phyloP scores from a whole-genome alignment of 2,888 invertebrate genomes.

The Frankliniella fusca region DNA sequence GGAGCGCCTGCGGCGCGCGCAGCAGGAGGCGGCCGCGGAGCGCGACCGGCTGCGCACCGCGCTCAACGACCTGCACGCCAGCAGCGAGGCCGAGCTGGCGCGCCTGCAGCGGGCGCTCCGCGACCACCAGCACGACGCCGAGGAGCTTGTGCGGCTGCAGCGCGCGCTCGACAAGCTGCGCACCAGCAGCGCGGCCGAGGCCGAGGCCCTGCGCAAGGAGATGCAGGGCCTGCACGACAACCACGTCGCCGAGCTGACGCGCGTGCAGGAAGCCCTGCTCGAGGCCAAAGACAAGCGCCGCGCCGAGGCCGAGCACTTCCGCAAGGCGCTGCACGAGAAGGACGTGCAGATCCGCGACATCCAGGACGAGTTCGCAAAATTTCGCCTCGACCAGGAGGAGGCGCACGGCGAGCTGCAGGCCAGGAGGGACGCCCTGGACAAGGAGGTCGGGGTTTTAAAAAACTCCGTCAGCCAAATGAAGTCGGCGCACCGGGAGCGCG shows the following conservation, averaged over 20 bases:
- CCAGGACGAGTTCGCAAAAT: not conserved
- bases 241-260: not conserved
- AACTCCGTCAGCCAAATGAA: slow-evolving; percentile 8
- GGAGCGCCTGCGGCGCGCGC: not conserved
- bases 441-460: not conserved
- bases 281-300: not conserved
- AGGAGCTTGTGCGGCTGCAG: not conserved
- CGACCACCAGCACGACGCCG: not conserved
- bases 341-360: slow-evolving; percentile 18
- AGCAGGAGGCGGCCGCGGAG: not conserved
- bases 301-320: slow-evolving; percentile 2
- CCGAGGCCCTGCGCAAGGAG: not conserved
- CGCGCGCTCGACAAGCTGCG: not conserved
- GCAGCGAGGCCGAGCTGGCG: not conserved
- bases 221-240: not conserved
- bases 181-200: not conserved
- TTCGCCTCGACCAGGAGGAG: not conserved
- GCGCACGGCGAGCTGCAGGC: not conserved
- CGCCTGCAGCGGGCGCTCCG: not conserved
- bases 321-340: slow-evolving; percentile 2
- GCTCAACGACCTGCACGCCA: not conserved
- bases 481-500: not conserved
- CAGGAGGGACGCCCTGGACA: not conserved
- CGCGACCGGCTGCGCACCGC: not conserved
- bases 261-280: not conserved